Evolutionary conservation across 2,113 vertebrate species (phyloP), one percentile per base, ranked within the genome.

Genomic region (Jacana jacana): DNA sequence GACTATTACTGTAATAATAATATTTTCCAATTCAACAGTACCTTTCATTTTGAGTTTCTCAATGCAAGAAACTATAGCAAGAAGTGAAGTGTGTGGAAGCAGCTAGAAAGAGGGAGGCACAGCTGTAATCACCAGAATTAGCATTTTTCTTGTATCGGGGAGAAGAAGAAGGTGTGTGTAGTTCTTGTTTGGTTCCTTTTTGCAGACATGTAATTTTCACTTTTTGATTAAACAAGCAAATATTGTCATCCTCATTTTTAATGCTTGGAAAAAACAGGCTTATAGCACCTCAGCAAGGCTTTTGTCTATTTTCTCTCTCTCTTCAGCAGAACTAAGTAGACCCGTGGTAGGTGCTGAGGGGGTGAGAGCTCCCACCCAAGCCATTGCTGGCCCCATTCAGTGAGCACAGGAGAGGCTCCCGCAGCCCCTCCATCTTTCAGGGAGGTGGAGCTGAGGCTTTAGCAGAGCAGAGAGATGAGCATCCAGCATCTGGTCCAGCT

Each of bases 1-100:
- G 71, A 84, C 88, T 94, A 77, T 94, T 93, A 82, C 72, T 89
- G 89, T 92, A 91, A 96, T 85, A 69, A 88, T 89, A 95, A 97
- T 88, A 89, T 95, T 95, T 96, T 97, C 96, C 96, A 75, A 89
- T 90, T 76, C 75, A 83, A 63, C 48, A 54, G 57, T 40, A 93
- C 81, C 76, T 91, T 92, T 95, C 77, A 60, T 72, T 91, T 37
- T 49, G 91, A 75, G 55, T 65, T 68, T 46, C 66, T 88, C 84
- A n/a, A 54, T 64, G 39, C 52, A 72, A 94, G 72, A 93, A 84
- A 73, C 37, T 72, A 60, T 66, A 75, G 89, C 37, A 58, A 78
- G 87, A 65, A 46, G 19, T 66, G 58, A 93, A 93, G 37, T 71
- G 81, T 89, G 70, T 55, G 79, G 83, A 76, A 95, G 75, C 6